These are phyloP conservation scores for Phainopepla nitens DNA, from an alignment of 2,113 vertebrate genomes.

Conservation along the genomic window DNA sequence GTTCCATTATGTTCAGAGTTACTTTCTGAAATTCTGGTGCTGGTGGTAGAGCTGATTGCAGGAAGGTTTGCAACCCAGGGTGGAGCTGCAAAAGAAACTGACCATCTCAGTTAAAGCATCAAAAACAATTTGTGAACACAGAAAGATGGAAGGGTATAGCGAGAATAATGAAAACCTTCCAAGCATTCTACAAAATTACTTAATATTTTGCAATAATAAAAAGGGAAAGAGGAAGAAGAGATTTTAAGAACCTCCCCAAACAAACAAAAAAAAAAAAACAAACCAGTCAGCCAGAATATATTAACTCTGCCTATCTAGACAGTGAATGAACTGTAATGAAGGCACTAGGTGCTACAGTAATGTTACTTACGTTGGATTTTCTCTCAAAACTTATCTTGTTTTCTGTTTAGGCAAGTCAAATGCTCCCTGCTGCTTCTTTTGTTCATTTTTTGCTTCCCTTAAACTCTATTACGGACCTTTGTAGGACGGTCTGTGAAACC, in stretches of 20 bases:
- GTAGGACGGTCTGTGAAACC: neutral
- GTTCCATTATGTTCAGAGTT: neutral
- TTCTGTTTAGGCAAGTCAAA: neutral
- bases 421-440: neutral
- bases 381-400: neutral
- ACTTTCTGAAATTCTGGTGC: neutral
- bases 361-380: neutral
- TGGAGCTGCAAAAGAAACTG: neutral
- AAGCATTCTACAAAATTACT: neutral
- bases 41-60: neutral
- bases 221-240: neutral
- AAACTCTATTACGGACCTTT: neutral
- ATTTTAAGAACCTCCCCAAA: neutral
- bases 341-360: neutral
- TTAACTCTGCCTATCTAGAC: neutral
- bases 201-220: neutral
- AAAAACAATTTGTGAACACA: neutral
- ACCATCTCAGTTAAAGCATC: neutral
- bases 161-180: neutral
- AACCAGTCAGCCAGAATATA: neutral
- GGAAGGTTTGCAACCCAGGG: fast-evolving
- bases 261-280: neutral
- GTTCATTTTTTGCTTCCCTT: neutral
- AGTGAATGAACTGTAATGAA: neutral
- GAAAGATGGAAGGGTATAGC: neutral